These are phyloP conservation scores for Tribolium castaneum DNA, from an alignment of 1,140 invertebrate genomes.

Conservation along the genomic window DNA sequence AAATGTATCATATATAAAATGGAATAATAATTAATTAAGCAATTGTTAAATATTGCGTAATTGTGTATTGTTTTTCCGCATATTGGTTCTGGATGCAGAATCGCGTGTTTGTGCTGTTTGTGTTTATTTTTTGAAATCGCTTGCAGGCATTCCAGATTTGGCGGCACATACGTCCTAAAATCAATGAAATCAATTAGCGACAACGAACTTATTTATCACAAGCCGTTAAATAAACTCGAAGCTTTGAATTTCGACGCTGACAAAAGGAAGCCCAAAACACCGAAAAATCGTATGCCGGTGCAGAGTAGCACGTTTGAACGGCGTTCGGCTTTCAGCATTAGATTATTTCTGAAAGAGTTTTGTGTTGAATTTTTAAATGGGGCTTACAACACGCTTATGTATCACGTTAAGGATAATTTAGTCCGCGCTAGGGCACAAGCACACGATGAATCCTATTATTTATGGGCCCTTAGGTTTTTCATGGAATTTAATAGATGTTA, in stretches of 20 bases:
- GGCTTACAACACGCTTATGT: constrained; percentile 93
- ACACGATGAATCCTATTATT: constrained; percentile 92
- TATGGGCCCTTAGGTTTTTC: constrained; percentile 95
- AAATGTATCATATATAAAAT: neutral
- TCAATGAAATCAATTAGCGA: constrained; percentile 96
- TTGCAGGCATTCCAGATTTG: constrained; percentile 88
- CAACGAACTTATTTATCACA: constrained; percentile 88
- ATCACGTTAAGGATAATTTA: constrained; percentile 78
- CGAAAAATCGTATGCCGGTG: constrained; percentile 76
- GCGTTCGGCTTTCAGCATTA: constrained; percentile 82
- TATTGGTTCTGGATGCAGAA: neutral
- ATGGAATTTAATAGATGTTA: constrained; percentile 95
- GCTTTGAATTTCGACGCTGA: constrained; percentile 81
- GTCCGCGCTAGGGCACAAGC: constrained; percentile 71
- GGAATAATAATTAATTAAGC: neutral
- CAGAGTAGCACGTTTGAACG: constrained; percentile 69
- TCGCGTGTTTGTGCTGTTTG: neutral
- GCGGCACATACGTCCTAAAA: constrained; percentile 90
- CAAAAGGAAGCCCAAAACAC: constrained; percentile 75
- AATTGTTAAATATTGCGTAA: neutral
- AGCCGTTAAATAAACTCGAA: constrained; percentile 81
- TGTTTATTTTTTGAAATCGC: constrained; percentile 34
- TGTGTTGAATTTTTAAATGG: constrained; percentile 92
- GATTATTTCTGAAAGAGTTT: constrained; percentile 93
- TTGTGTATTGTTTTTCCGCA: neutral